Evolutionary conservation across 2,888 invertebrate genomes (phyloP).

Genomic region (Mimas tiliae): DNA sequence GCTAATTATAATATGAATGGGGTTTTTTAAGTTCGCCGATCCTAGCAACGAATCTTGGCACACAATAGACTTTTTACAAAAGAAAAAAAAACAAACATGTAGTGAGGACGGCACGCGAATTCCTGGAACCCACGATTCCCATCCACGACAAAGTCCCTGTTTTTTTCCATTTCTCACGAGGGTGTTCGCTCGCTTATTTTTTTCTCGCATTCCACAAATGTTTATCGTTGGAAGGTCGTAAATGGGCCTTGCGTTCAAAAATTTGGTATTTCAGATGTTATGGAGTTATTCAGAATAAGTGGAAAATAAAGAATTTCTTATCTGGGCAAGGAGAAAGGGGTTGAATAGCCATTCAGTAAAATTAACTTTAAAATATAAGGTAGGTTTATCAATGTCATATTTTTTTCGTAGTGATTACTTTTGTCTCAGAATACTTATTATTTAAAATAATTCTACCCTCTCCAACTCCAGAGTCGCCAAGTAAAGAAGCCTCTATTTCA

Average conservation of each 20-base stretch:
- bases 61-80: slow-evolving; percentile 42
- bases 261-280: slow-evolving; percentile 43
- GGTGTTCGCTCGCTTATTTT: slow-evolving; percentile 66
- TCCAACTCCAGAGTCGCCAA: neutral
- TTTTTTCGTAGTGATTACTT: too few species aligned
- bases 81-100: slow-evolving; percentile 52
- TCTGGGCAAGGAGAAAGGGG: neutral
- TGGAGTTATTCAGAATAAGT: slow-evolving; percentile 25
- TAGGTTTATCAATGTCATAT: too few species aligned
- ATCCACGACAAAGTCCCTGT: slow-evolving; percentile 65
- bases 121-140: slow-evolving; percentile 78
- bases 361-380: too few species aligned
- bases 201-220: slow-evolving; percentile 72
- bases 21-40: slow-evolving; percentile 13
- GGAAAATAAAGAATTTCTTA: slow-evolving; percentile 5
- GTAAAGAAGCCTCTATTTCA: neutral
- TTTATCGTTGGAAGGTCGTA: slow-evolving; percentile 74
- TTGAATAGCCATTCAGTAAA: neutral
- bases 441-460: neutral
- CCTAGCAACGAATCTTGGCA: slow-evolving; percentile 21
- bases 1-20: slow-evolving; percentile 25
- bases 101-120: slow-evolving; percentile 77
- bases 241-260: slow-evolving; percentile 42
- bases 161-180: slow-evolving; percentile 73
- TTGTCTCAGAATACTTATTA: neutral